Base-by-base conservation (phyloP, 2,113 vertebrate species). In the Calyptommatus sinebrachiatus region DNA sequence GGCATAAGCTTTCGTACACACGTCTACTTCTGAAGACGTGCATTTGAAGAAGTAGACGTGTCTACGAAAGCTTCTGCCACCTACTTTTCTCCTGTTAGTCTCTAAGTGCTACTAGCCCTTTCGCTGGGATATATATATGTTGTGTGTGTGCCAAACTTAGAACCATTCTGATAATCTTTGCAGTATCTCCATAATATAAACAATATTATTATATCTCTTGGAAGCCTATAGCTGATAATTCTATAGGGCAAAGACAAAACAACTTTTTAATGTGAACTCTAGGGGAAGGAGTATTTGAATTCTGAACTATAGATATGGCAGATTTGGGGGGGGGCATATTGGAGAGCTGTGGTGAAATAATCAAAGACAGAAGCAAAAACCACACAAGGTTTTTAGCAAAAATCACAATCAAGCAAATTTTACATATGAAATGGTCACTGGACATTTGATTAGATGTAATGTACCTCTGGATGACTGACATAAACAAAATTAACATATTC, bases 141-240 rank as follows among this genome's bases (percentile, higher is more conserved):
- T n/a, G n/a, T n/a, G 84, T 35, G n/a, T 68, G 89, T 89, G 35
- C 78, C 83, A 61, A 81, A 75, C 66, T 71, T 85, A 6, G 57
- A n/a, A 78, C 26, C 7, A 79, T 68, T 80, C 78, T 84, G 62
- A 86, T 81, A 87, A 87, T 80, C 67, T 87, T 79, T 78, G 31
- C 60, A 82, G 31, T 31, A 83, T 78, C 79, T 86, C 82, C 45
- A 83, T 61, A 28, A 74, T 77, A 84, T 73, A 89, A 86, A 80
- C 82, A 88, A 83, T 12, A 53, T 35, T 76, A 80, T 87, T 83
- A 57, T 10, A 1, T 78, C 28, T 73, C 50, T 77, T 82, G 31
- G 76, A 78, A 78, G 29, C 77, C 84, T 76, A 76, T 77, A 41
- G 68, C n/a, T 79, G 70, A 48, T 61, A 76, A 84, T 86, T 76